Evolutionary conservation across 2,797 vertebrate species (phyloP), one percentile per base, ranked within the genome.

Genomic region (Apogon hyalosoma): DNA sequence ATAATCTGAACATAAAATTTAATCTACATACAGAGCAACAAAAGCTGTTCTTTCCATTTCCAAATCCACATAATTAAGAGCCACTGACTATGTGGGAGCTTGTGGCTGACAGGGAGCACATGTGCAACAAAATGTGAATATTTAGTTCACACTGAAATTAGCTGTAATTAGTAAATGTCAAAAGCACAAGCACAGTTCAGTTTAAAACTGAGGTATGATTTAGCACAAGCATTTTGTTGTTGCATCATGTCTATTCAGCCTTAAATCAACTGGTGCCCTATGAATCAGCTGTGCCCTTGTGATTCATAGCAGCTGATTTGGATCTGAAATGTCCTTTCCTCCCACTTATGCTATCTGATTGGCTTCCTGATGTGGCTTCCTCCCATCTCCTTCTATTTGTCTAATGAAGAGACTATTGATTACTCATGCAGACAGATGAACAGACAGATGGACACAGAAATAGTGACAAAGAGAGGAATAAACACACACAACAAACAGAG

Each of bases 331-430:
- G 84, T 80, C 83, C 87, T 89, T 83, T 75, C 75, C 81, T 79
- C 71, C 82, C 68, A 80, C 73, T 90, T 73, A 63, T 0, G 21
- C 71, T 88, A 88, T 92, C 90, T 90, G 88, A 90, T 90, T 75
- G 83, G 84, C 88, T 85, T 84, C 71, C 75, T 58, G 62, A 39
- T 77, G 71, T 52, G 62, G 82, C 72, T 86, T 89, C 83, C 89
- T 88, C 66, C 83, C 73, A 78, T 88, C 84, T 88, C 64, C 75
- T 75, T 84, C 86, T 83, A 89, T 88, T 90, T 89, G 80, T 80
- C 76, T 90, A 91, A 92, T 89, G 87, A 90, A 87, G 79, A 84
- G 69, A 82, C 78, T 85, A 91, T 90, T 86, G 89, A 92, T 88
- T 79, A 74, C 65, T 79, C 69, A 63, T 60, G 67, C 58, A 82